Conservation (phyloP, 2,888 invertebrate species). For the Stenurella melanura region DNA sequence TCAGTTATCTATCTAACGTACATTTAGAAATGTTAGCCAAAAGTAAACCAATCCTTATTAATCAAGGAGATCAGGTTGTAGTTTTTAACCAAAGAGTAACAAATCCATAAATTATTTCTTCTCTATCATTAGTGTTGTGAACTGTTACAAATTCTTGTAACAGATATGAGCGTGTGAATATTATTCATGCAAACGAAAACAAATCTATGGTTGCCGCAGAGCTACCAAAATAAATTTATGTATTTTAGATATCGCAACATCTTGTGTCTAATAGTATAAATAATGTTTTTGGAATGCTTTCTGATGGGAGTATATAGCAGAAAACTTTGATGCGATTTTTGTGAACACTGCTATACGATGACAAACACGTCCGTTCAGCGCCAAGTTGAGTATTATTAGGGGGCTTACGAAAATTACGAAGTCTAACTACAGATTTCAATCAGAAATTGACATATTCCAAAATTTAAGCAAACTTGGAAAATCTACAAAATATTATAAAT, state of each 20-base stretch:
- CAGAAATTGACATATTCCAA: conserved; percentile 1
- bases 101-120: conserved; percentile 3
- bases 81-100: too few species aligned
- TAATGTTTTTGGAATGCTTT: neutral
- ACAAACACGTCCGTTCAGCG: too few species aligned
- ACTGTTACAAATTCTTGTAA: neutral
- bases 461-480: conserved; percentile 2
- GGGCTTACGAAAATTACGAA: neutral
- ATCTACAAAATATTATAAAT: neutral
- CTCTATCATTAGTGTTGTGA: neutral
- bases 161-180: neutral
- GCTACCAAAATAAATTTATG: conserved; percentile 7
- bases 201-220: conserved; percentile 7
- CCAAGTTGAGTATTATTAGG: too few species aligned
- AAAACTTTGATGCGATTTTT: neutral
- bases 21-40: neutral
- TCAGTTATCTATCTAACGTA: neutral
- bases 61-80: too few species aligned
- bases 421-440: conserved; percentile 11
- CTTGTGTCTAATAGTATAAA: neutral
- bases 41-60: neutral
- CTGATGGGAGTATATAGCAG: neutral
- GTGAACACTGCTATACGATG: neutral
- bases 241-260: neutral
- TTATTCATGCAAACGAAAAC: conserved; percentile 7